Percentiles rank a stretch among this genome's conserved stretches.
phyloP scores from a whole-genome alignment of 53 echinoderm and acorn worm genomes.

The Zoroaster sp. region DNA sequence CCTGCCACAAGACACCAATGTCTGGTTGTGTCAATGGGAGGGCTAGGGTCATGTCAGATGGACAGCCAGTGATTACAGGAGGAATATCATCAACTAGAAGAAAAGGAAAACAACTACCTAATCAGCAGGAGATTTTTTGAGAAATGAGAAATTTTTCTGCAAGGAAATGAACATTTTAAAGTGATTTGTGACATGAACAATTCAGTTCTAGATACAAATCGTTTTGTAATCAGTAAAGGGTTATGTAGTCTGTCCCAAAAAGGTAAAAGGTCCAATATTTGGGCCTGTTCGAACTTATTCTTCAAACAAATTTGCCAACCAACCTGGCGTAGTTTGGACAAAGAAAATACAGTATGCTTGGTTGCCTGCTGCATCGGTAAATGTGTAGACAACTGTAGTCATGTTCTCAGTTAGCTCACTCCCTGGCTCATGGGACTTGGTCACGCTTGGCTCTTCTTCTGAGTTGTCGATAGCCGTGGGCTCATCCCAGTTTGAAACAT shows the following conservation, averaged over 20 bases:
- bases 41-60: constrained; percentile 3
- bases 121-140: too few relatives aligned
- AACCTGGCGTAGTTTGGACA: constrained; percentile 53
- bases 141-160: too few relatives aligned
- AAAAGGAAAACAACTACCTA: too few relatives aligned
- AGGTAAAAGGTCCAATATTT: too few relatives aligned
- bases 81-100: constrained; percentile 42
- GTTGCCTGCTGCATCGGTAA: constrained; percentile 67
- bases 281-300: too few relatives aligned
- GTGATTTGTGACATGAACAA: too few relatives aligned
- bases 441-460: constrained; percentile 16
- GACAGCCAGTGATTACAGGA: constrained; percentile 65
- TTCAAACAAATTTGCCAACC: background rate
- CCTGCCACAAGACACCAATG: constrained; percentile 10
- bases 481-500: constrained; percentile 62
- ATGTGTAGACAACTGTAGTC: constrained; percentile 61
- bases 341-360: constrained; percentile 61
- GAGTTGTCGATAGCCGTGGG: constrained; percentile 62
- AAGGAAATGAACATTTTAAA: too few relatives aligned
- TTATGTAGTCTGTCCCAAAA: too few relatives aligned
- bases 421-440: constrained; percentile 47
- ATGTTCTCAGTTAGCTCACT: constrained; percentile 25
- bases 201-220: too few relatives aligned
- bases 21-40: background rate
- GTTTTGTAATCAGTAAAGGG: too few relatives aligned